Evolutionary conservation across 1,140 invertebrate species (phyloP), one percentile per base, ranked within the genome.

Genomic region (Achroia grisella): DNA sequence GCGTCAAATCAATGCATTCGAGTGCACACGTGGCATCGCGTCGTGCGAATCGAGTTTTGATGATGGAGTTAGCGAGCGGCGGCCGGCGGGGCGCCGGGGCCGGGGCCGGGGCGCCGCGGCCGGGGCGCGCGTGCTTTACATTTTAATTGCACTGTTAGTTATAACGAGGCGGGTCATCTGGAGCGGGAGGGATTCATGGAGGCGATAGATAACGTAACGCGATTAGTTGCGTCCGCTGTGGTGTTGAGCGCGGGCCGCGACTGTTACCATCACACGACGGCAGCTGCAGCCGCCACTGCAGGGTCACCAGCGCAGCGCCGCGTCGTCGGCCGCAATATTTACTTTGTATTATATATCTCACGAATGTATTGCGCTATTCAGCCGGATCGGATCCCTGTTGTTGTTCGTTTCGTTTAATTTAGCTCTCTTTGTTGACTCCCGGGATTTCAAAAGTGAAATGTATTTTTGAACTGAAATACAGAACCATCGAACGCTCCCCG

Each of bases 111-210:
- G 12, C 11, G 27, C 10, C 11, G 41, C 9, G 41, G 6, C 10
- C 11, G 34, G 28, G 11, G 9, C 1, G 11, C 14, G 35, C 33
- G 35, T 12, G 44, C 44, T 45, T 45, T 45, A 45, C 44, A 39
- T 45, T 45, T 45, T 45, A 45, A 45, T 45, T 45, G 44, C 44
- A 45, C 39, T 45, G 44, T 45, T 45, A 45, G 34, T 45, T 45
- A 28, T 45, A 45, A 45, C 35, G 35, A 45, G 39, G 43, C 34
- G 37, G 44, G 44, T 45, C 39, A 45, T 45, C 44, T 45, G 34
- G 31, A 13, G 17, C 17, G 17, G 2, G 17, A 23, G 44, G 44
- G 44, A 45, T 37, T 45, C 37, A 37, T 39, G 44, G 28, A 9
- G 17, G 44, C 34, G 44, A 45, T 17, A 4, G 12, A 6, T 45